These are phyloP conservation scores for Allobates femoralis DNA, from an alignment of 2,797 vertebrate species.

Conservation along the genomic window DNA sequence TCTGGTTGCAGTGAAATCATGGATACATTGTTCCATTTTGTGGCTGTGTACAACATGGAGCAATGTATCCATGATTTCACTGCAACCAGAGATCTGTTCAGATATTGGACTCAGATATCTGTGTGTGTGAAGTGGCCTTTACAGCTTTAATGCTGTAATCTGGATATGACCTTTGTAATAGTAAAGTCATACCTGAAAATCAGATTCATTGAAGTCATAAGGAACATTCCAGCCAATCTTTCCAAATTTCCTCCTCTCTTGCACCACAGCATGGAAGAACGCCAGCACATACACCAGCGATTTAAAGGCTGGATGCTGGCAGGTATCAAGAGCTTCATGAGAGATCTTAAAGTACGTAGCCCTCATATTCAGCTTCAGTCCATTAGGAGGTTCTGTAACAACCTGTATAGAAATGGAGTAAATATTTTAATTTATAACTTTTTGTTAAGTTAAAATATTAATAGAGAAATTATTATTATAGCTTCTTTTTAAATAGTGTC, in stretches of 20 bases:
- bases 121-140: not conserved
- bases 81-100: no score
- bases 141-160: not conserved
- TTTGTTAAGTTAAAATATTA: not conserved
- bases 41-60: no score
- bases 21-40: no score
- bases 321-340: conserved; percentile 77
- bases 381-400: conserved; percentile 94
- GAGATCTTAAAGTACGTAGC: conserved; percentile 93
- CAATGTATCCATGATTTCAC: no score
- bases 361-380: conserved; percentile 94
- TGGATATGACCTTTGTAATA: not conserved
- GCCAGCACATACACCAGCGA: conserved; percentile 89
- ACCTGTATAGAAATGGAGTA: conserved; percentile 77
- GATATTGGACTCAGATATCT: no score
- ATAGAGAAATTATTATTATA: not conserved
- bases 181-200: conserved; percentile 85
- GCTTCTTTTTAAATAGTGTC: not conserved
- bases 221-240: conserved; percentile 96
- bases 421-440: not conserved
- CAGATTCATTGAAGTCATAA: conserved; percentile 96
- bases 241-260: conserved; percentile 95
- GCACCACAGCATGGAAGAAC: conserved; percentile 97
- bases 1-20: no score
- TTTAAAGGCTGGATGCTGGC: conserved; percentile 86